phyloP scores from a whole-genome alignment of 2,113 vertebrate genomes.

The Gorsachius goisagi region DNA sequence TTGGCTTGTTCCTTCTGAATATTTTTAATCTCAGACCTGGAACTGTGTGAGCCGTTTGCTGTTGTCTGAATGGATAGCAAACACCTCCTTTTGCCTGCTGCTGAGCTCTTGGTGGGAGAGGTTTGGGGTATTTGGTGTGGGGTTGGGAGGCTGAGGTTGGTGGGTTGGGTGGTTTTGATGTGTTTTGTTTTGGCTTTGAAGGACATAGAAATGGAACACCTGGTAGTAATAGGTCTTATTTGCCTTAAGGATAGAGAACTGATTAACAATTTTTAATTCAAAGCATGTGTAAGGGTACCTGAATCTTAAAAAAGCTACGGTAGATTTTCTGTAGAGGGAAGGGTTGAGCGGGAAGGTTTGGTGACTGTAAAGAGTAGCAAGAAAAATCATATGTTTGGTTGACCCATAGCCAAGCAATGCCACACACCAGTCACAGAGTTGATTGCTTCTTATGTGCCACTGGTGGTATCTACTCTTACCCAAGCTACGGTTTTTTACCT shows the following conservation, averaged over 20 bases:
- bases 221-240: not conserved
- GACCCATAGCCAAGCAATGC: not conserved
- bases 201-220: not conserved
- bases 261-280: not conserved
- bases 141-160: not conserved
- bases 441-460: not conserved
- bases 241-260: not conserved
- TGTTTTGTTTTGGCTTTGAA: not conserved
- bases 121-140: not conserved
- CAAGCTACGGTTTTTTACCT: not conserved
- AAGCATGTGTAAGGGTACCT: rapidly evolving
- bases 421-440: not conserved
- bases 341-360: not conserved
- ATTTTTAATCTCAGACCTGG: not conserved
- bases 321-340: not conserved
- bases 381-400: not conserved
- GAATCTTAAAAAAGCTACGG: not conserved
- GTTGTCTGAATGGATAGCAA: not conserved
- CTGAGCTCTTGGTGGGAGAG: not conserved
- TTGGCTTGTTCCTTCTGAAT: not conserved
- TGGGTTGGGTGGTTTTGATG: not conserved
- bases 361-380: not conserved
- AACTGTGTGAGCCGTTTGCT: not conserved
- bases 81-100: not conserved
- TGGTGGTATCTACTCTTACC: not conserved